Evolutionary conservation across 1,140 invertebrate species (phyloP).

Genomic region (Pygmarrhopalites habei): DNA sequence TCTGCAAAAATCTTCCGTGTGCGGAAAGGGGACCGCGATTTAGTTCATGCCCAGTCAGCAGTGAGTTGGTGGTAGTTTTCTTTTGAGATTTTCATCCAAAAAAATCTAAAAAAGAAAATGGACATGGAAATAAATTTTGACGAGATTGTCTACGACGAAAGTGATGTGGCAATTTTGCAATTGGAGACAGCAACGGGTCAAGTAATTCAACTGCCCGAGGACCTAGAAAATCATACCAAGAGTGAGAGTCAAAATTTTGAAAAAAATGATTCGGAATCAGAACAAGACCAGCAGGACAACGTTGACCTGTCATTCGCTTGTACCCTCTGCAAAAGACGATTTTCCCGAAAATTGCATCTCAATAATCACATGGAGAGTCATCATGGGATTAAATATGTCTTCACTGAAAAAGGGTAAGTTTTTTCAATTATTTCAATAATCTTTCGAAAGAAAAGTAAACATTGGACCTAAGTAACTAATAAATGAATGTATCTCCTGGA

Average conservation of each 20-base stretch:
- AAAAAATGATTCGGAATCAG: background rate
- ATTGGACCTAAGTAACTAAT: no score
- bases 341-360: conserved; percentile 26
- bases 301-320: conserved; percentile 17
- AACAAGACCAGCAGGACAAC: background rate
- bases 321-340: conserved; percentile 18
- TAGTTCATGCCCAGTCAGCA: no score
- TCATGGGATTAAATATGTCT: conserved; percentile 35
- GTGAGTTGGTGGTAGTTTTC: no score
- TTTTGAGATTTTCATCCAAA: no score
- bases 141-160: no score
- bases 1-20: no score
- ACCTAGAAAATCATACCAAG: background rate
- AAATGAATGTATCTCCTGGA: no score
- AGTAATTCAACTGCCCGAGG: conserved; percentile 2
- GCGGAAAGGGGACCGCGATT: no score
- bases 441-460: no score
- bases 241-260: background rate
- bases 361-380: conserved; percentile 31
- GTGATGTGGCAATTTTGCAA: conserved; percentile 46
- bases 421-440: background rate
- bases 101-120: no score
- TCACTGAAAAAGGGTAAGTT: conserved; percentile 25
- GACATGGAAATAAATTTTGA: no score
- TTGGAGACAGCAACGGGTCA: conserved; percentile 2